Percentiles rank a stretch among this genome's conserved stretches.
These are phyloP conservation scores for Matsumurasca onukii DNA, from an alignment of 1,140 invertebrate genomes.

Conservation along the genomic window DNA sequence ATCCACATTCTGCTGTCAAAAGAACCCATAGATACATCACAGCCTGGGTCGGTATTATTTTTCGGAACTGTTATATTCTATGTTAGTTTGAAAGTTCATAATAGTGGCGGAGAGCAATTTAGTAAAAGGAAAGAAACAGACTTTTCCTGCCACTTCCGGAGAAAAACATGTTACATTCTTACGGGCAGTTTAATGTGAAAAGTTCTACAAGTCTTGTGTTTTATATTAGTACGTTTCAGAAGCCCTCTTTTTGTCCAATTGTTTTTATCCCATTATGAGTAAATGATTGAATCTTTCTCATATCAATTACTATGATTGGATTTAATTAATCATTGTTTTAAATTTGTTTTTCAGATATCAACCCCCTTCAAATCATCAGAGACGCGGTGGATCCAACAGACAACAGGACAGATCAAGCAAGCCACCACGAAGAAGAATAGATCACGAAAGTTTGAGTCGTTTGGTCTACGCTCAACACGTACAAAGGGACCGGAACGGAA, in stretches of 20 bases:
- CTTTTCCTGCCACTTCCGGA: neutral
- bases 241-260: neutral
- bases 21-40: conserved; percentile 52
- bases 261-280: neutral
- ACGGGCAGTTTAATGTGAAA: no score
- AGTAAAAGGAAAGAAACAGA: neutral
- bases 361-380: neutral
- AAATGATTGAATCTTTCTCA: neutral
- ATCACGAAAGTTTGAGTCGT: conserved; percentile 15
- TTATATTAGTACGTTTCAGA: neutral
- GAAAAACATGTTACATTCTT: neutral
- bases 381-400: neutral
- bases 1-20: conserved; percentile 72
- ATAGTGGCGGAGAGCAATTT: neutral
- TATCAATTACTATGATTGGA: neutral
- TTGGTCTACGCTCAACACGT: conserved; percentile 1
- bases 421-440: conserved; percentile 10
- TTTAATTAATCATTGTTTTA: neutral
- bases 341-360: conserved; percentile 13
- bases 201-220: neutral
- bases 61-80: neutral
- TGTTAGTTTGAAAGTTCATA: neutral
- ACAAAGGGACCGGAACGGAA: neutral
- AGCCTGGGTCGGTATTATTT: conserved; percentile 50
- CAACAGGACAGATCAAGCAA: neutral